Evolutionary conservation across 2,797 vertebrate species (phyloP), one percentile per base, ranked within the genome.

Genomic region (Cetoscarus ocellatus): DNA sequence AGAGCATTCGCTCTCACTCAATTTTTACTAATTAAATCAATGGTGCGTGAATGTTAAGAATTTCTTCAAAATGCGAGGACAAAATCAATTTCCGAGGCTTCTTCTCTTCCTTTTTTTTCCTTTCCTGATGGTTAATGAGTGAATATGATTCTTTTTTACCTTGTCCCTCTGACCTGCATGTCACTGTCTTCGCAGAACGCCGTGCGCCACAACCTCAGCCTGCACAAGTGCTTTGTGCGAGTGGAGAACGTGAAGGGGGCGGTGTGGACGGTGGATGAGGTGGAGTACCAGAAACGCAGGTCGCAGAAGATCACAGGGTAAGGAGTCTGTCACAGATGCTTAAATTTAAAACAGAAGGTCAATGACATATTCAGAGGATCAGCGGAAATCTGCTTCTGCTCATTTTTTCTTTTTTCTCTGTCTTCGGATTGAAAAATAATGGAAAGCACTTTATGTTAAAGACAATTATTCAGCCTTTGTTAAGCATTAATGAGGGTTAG

Each of bases 251-350:
- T 99, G 91, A 99, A 99, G 94, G 98, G 98, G 82, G 98, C 98
- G 61, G 98, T 99, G 85, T 99, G 98, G 98, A 99, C 98, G 59
- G 98, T 99, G 83, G 98, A 99, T 57, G 98, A 99, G 94, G 93
- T 98, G 94, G 98, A 99, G 91, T 99, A 99, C 95, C 98, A 99
- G 95, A 99, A 98, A 93, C 96, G 98, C 94, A 96, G 98, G 93
- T 99, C 98, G 87, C 98, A 99, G 93, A 99, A 99, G 95, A 99
- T 99, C 95, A 99, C 98, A 85, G 98, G 98, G 98, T 99, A 96
- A 12, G 94, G 50, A 35, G 7, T 44, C 61, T 17, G 49, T 42
- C 49, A 11, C 47, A 49, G 27, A 54, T 35, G 0, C 53, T 73
- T 44, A 66, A 52, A 77, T 72, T 19, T 45, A 11, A 27, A 60